phyloP scores from a whole-genome alignment of 2,888 invertebrate species.

The Tuta absoluta region DNA sequence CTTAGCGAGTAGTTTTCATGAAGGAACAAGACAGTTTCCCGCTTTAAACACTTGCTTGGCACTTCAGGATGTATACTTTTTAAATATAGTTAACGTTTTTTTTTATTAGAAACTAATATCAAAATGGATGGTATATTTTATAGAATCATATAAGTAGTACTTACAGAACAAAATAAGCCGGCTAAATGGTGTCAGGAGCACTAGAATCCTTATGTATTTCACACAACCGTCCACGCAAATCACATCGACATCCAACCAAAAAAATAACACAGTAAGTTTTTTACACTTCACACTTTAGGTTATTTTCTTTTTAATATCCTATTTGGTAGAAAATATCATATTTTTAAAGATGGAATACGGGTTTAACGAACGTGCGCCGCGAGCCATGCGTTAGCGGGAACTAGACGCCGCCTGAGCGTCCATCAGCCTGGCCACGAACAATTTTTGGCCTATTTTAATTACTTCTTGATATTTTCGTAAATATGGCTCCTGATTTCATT shows the following conservation, averaged over 20 bases:
- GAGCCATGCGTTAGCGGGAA: background rate
- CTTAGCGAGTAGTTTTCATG: no score
- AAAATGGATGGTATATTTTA: background rate
- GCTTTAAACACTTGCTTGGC: no score
- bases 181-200: constrained; percentile 7
- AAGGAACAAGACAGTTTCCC: no score
- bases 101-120: no score
- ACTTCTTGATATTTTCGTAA: background rate
- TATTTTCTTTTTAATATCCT: background rate
- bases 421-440: background rate
- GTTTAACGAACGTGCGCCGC: constrained; percentile 1
- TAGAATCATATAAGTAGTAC: background rate
- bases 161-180: constrained; percentile 9
- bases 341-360: background rate
- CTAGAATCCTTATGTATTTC: background rate
- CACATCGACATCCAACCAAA: background rate
- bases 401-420: background rate
- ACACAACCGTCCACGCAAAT: background rate
- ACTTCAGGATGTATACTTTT: no score
- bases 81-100: no score
- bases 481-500: background rate
- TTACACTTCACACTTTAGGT: background rate
- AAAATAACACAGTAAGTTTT: background rate
- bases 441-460: constrained; percentile 8
- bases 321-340: background rate